Evolutionary conservation across 1,140 invertebrate species (phyloP).

Genomic region (Zaprionus inermis): DNA sequence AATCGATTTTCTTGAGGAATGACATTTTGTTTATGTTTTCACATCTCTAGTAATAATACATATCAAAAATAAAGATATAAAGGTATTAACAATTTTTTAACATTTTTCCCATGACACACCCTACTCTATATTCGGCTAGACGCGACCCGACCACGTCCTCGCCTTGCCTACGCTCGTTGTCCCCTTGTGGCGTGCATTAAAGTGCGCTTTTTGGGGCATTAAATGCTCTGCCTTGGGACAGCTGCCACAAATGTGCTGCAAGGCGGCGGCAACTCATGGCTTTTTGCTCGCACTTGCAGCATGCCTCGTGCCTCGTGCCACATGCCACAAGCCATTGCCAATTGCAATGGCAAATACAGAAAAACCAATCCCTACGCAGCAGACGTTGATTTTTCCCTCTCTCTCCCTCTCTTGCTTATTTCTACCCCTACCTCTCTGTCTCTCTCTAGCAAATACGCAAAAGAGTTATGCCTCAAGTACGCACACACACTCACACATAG

Average conservation of each 20-base stretch:
- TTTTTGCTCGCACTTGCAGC: background rate
- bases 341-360: conserved; percentile 15
- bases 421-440: background rate
- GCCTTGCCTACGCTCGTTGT: too few relatives aligned
- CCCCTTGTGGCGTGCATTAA: too few relatives aligned
- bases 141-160: too few relatives aligned
- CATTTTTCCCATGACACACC: too few relatives aligned
- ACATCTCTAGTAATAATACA: too few relatives aligned
- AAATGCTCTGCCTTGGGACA: too few relatives aligned
- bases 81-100: too few relatives aligned
- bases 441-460: conserved; percentile 2
- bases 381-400: conserved; percentile 45
- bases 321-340: conserved; percentile 15
- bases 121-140: too few relatives aligned
- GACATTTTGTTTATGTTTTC: too few relatives aligned
- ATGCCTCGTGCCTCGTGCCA: conserved; percentile 14
- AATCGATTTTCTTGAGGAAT: too few relatives aligned
- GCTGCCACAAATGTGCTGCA: conserved; percentile 7
- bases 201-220: too few relatives aligned
- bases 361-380: conserved; percentile 6
- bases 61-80: too few relatives aligned
- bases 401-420: background rate
- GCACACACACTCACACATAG: conserved; percentile 42
- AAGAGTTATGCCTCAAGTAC: conserved; percentile 61
- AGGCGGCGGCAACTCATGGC: background rate